Evolutionary conservation across 2,113 vertebrate genomes (phyloP), one percentile per base, ranked within the genome.

Genomic region (Hystrix brachyura): DNA sequence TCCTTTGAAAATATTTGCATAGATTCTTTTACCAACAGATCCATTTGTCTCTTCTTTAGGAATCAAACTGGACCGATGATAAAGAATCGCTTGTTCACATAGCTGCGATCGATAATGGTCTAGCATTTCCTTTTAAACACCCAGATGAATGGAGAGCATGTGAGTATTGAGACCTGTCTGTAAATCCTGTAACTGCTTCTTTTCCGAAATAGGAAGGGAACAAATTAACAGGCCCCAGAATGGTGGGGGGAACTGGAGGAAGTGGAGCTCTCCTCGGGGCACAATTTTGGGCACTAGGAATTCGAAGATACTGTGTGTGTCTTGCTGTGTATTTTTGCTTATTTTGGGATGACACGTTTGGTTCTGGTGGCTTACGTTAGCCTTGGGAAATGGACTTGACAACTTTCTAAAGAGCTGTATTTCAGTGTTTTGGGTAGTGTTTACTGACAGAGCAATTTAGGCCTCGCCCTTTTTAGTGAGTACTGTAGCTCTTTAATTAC

Each of bases 71-170:
- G 99, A 97, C 95, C 32, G 67, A 97, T 98, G 96, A 96, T 93
- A 98, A 99, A 97, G 98, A 99, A 82, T 96, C 98, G 3, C 96
- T 98, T 89, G 99, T 99, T 98, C 99, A 99, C 98, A 99, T 99
- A 32, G 99, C 99, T 96, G 99, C 99, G 29, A 99, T 99, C 96
- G 99, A 99, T 98, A 99, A 99, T 34, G 99, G 99, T 87, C 98
- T 99, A 86, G 99, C 99, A 43, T 99, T 99, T 98, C 99, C 99
- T 94, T 99, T 99, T 95, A 99, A 99, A 97, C 99, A 99, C 98
- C 99, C 99, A 5, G 99, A 99, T 94, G 99, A 99, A 90, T 99
- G 99, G 99, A 99, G 99, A 98, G 98, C 99, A 25, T 99, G 99
- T 99, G 97, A 99, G 99, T 98, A 96, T 90, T 86, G 78, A 64